Evolutionary conservation across 2,797 vertebrate species (phyloP).

Genomic region (Dermochelys coriacea): DNA sequence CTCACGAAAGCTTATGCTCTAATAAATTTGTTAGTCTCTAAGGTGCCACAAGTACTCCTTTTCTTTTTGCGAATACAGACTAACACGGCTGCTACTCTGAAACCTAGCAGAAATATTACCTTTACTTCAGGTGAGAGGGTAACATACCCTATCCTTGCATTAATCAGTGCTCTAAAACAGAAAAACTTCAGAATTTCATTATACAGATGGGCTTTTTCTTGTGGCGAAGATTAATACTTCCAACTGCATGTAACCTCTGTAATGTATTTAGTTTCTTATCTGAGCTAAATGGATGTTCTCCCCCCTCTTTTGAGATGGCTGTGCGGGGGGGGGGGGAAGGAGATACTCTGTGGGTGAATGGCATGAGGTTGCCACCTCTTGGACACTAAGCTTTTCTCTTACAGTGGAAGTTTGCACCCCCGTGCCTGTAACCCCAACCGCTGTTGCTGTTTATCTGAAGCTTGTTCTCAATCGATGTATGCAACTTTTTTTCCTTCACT

Average conservation of each 20-base stretch:
- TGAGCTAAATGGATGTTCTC: neutral
- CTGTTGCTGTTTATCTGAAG: too few species aligned
- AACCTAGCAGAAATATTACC: neutral
- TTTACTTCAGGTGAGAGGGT: neutral
- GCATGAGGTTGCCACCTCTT: neutral
- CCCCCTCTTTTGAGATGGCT: neutral
- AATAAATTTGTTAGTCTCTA: too few species aligned
- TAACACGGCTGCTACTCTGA: too few species aligned
- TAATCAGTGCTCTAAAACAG: too few species aligned
- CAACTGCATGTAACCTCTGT: neutral
- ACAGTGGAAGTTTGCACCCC: neutral
- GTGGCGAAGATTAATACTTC: neutral
- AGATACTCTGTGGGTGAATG: neutral
- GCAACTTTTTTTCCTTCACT: too few species aligned
- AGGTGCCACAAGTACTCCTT: too few species aligned
- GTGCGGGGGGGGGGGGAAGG: too few species aligned
- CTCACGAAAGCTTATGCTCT: too few species aligned
- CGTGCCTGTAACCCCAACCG: neutral
- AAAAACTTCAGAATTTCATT: neutral
- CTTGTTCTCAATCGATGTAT: accelerated
- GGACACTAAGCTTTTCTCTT: neutral
- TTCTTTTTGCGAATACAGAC: too few species aligned
- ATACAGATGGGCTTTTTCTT: neutral
- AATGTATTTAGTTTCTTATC: neutral
- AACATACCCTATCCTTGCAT: neutral